These are phyloP conservation scores for Chlamydotis undulata DNA, from an alignment of 2,113 vertebrate genomes.

Conservation along the genomic window DNA sequence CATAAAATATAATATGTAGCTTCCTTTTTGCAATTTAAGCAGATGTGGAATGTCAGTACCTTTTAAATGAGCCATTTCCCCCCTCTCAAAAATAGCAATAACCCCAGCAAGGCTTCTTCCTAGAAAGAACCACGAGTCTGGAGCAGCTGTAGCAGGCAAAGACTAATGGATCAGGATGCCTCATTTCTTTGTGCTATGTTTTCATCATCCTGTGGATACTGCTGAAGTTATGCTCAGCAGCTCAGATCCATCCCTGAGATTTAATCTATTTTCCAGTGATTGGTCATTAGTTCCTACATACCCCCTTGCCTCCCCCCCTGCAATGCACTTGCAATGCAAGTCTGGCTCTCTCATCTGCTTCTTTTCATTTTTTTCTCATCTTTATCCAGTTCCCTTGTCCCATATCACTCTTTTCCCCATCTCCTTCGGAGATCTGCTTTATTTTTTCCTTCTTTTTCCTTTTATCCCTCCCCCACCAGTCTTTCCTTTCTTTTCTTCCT, in stretches of 20 bases:
- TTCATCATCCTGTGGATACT: not conserved
- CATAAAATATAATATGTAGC: not conserved
- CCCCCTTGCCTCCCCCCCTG: accelerated
- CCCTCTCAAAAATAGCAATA: not conserved
- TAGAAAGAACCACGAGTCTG: not conserved
- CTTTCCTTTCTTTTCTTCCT: not conserved
- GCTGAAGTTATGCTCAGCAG: not conserved
- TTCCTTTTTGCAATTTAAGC: not conserved
- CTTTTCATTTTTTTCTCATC: not conserved
- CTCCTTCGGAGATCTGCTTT: not conserved
- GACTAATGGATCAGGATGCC: not conserved
- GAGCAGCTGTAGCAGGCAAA: not conserved
- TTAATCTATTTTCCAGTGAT: not conserved
- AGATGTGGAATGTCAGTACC: not conserved
- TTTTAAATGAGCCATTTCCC: not conserved
- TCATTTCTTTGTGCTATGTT: not conserved
- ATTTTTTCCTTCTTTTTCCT: not conserved
- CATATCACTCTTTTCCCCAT: not conserved
- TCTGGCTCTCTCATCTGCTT: not conserved
- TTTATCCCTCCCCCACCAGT: not conserved
- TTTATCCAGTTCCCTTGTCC: not conserved
- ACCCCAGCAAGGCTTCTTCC: not conserved
- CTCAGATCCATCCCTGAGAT: not conserved
- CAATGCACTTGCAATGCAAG: not conserved
- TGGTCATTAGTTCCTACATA: not conserved